Conservation (phyloP, 2,113 vertebrate species). For the Erythrocercus mccallii region DNA sequence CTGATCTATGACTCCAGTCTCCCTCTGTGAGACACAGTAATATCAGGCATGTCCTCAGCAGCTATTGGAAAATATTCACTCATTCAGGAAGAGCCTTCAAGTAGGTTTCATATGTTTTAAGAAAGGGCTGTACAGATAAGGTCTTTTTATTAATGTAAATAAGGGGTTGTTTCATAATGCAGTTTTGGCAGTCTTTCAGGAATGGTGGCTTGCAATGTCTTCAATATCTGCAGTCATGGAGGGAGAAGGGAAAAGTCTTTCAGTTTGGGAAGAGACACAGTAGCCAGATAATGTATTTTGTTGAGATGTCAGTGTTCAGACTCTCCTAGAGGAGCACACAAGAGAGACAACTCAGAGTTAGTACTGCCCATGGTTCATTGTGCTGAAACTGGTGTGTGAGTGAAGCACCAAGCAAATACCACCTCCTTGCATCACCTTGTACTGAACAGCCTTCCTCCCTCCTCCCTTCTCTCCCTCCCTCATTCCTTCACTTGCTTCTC, state of each 20-base stretch:
- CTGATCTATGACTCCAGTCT: neutral
- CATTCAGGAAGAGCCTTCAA: neutral
- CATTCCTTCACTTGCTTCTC: neutral
- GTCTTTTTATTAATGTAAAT: neutral
- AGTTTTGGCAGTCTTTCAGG: neutral
- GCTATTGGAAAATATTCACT: neutral
- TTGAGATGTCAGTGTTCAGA: neutral
- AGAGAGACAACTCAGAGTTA: neutral
- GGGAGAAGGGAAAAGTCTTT: neutral
- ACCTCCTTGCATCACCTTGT: neutral
- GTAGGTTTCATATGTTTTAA: neutral
- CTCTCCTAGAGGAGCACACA: neutral
- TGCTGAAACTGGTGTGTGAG: neutral
- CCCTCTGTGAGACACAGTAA: neutral
- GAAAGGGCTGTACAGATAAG: neutral
- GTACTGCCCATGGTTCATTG: neutral
- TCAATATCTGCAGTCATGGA: neutral
- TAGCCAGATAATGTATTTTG: neutral
- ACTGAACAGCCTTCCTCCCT: neutral
- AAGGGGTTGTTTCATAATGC: neutral
- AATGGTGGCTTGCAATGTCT: rapidly evolving
- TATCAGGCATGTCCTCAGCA: neutral
- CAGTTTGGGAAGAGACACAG: neutral
- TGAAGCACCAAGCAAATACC: neutral
- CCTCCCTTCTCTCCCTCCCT: neutral